A percentile compares a stretch with the other conserved stretches of the same genome.
Conservation (phyloP, 2,113 vertebrate genomes). For the Larimichthys polyactis region DNA sequence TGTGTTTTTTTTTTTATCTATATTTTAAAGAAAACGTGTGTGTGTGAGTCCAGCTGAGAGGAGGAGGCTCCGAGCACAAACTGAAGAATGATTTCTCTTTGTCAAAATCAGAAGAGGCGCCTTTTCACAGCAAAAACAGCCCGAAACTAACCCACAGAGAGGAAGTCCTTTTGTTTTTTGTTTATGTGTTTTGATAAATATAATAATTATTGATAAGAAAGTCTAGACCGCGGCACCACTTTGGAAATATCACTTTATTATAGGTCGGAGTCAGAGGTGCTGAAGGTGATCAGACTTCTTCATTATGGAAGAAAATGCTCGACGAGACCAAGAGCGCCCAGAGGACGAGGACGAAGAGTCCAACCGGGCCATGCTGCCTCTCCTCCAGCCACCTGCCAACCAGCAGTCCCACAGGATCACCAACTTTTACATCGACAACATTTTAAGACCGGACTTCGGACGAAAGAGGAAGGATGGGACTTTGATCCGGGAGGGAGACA, state of each 20-base stretch:
- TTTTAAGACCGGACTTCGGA: conserved; percentile 93
- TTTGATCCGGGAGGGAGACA: conserved; percentile 32
- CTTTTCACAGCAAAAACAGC: conserved; percentile 29
- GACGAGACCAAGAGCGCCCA: conserved; percentile 75
- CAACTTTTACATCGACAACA: conserved; percentile 97
- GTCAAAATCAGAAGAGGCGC: conserved; percentile 66
- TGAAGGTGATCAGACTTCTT: conserved; percentile 60
- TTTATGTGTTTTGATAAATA: neutral
- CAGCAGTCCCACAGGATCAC: conserved; percentile 88
- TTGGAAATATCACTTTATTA: conserved; percentile 50
- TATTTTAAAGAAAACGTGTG: neutral
- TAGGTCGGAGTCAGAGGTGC: conserved; percentile 27
- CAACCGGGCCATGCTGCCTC: conserved; percentile 80
- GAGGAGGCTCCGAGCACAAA: conserved; percentile 31
- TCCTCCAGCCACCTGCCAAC: conserved; percentile 85
- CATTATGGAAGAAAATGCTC: conserved; percentile 89
- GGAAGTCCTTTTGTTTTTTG: neutral
- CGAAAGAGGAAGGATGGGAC: conserved; percentile 86
- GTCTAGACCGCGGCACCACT: conserved; percentile 5
- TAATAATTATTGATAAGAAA: neutral
- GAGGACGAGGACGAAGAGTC: conserved; percentile 84
- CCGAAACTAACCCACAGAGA: neutral
- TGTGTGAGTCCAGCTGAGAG: conserved; percentile 15
- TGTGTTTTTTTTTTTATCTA: neutral
- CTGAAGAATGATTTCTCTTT: conserved; percentile 78